phyloP scores from a whole-genome alignment of 2,888 invertebrate genomes.

The Philhelius pedissequus region DNA sequence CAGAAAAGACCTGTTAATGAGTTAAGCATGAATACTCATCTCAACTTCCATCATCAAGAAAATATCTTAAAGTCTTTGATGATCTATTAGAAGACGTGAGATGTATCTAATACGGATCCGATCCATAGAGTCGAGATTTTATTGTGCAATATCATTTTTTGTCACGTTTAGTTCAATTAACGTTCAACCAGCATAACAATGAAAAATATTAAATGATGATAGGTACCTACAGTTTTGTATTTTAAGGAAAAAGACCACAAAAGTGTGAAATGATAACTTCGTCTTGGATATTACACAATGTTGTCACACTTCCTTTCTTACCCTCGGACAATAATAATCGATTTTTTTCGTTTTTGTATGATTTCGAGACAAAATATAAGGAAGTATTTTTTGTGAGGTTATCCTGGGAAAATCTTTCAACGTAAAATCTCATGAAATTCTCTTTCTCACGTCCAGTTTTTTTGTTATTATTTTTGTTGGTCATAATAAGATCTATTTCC shows the following conservation, averaged over 20 bases:
- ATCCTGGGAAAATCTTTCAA: conserved; percentile 40
- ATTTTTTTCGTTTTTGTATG: neutral
- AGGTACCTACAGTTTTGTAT: neutral
- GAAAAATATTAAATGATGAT: neutral
- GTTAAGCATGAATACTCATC: conserved; percentile 44
- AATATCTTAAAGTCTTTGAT: neutral
- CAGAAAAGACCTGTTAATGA: conserved; percentile 57
- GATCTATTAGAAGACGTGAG: neutral
- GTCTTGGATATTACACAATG: neutral
- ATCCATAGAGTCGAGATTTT: too few species aligned
- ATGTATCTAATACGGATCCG: too few species aligned
- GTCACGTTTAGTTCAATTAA: conserved; percentile 42
- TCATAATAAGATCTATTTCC: neutral
- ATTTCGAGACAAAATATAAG: neutral
- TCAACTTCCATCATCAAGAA: conserved; percentile 25
- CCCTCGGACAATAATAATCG: neutral
- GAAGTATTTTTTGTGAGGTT: neutral
- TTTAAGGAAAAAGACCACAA: neutral
- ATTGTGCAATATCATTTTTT: neutral
- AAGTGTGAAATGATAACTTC: neutral
- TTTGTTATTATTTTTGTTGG: conserved; percentile 1
- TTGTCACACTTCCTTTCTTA: conserved; percentile 41
- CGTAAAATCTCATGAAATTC: conserved; percentile 36
- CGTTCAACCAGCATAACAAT: conserved; percentile 10
- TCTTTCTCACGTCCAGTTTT: conserved; percentile 53